Conservation (phyloP, 2,888 invertebrate species). For the Vandiemenella viatica region DNA sequence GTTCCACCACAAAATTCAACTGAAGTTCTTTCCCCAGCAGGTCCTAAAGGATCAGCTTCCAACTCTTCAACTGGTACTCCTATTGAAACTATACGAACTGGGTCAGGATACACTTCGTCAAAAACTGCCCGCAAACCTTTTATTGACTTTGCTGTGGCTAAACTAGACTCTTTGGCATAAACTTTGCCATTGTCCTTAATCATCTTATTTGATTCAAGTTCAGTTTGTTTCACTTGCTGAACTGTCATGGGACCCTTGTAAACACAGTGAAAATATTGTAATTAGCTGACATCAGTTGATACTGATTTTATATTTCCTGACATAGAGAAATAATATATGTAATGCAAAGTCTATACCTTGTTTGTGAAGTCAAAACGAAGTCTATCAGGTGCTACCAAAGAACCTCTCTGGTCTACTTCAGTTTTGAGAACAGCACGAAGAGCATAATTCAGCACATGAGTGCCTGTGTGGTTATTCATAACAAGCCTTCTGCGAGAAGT, state of each 20-base stretch:
- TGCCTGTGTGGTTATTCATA: constrained; percentile 99
- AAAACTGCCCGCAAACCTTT: constrained; percentile 92
- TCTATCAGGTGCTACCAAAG: constrained; percentile 91
- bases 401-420: constrained; percentile 90
- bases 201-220: constrained; percentile 61
- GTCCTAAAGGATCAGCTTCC: constrained; percentile 68
- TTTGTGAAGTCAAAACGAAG: constrained; percentile 94
- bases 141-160: constrained; percentile 78
- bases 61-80: constrained; percentile 84
- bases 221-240: constrained; percentile 74
- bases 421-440: constrained; percentile 77
- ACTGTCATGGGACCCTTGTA: constrained; percentile 62
- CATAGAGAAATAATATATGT: neutral
- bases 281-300: neutral
- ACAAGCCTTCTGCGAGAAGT: constrained; percentile 67
- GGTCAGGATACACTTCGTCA: constrained; percentile 97
- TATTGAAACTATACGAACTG: constrained; percentile 82
- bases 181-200: constrained; percentile 63
- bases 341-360: constrained; percentile 45
- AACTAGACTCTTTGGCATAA: constrained; percentile 71
- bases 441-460: constrained; percentile 91
- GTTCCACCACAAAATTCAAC: constrained; percentile 99
- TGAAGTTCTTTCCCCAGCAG: constrained; percentile 68
- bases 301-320: neutral
- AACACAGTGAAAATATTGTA: constrained; percentile 5